Evolutionary conservation across 2,888 invertebrate species (phyloP), one percentile per base, ranked within the genome.

Genomic region (Lypha dubia): DNA sequence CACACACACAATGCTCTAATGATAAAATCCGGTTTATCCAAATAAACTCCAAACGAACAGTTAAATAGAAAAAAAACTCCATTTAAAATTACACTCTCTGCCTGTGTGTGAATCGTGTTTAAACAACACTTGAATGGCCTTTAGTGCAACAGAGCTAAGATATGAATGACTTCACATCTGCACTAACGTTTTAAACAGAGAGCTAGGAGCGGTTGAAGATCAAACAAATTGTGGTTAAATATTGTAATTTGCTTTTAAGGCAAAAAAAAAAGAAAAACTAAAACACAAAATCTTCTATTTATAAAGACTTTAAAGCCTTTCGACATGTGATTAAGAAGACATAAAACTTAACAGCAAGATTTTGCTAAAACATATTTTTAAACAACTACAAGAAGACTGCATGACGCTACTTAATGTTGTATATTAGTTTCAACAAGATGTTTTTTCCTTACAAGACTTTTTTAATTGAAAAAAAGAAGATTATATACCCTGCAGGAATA

Each of bases 171-270:
- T 62, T 24, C 60, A n/a, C n/a, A 62, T 49, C 15, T 41, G 46
- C 65, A 46, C 56, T 65, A 20, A 56, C 75, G 56, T 22, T 62
- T 68, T 67, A 53, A 53, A 44, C 74, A 44, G 38, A 28, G 28
- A 28, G 28, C 28, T n/a, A n/a, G n/a, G 28, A 4, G 76, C 82
- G 77, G 73, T 60, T 67, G 56, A 67, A 83, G 77, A 77, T 83
- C 82, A 83, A 83, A 83, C 77, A 67, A 53, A 60, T 60, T 83
- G 73, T 70, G 46, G 63, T 79, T 71, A 32, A 79, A 81, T 32
- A 32, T 56, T 70, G 62, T 68, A 46, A 15, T 60, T 74, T 74
- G n/a, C 35, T 68, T 68, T 51, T 3, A 44, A 17, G 15, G 17
- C 41, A 70, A 38, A 35, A 58, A 70, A 38, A n/a, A n/a, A n/a